phyloP scores from a whole-genome alignment of 2,797 vertebrate genomes.

The Urocyon cinereoargenteus region DNA sequence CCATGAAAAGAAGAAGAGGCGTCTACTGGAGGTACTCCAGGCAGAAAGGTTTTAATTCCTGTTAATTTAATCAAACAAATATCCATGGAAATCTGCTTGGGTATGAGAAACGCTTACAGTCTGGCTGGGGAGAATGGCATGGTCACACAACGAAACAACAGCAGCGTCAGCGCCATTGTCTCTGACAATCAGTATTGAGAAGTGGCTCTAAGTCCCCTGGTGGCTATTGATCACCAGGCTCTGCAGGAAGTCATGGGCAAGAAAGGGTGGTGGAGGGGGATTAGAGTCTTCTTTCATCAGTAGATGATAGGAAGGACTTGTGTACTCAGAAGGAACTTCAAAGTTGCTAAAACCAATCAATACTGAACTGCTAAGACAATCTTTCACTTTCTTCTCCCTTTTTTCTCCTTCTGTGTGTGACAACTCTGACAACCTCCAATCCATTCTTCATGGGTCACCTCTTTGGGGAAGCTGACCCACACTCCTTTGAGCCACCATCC shows the following conservation, averaged over 20 bases:
- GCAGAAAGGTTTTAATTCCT: neutral
- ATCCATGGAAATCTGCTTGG: neutral
- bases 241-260: neutral
- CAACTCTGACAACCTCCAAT: neutral
- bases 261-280: rapidly evolving
- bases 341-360: neutral
- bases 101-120: neutral
- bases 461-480: neutral
- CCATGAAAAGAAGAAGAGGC: neutral
- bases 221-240: neutral
- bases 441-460: neutral
- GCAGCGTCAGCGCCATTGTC: rapidly evolving
- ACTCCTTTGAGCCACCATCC: neutral
- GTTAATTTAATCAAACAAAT: neutral
- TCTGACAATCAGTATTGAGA: neutral
- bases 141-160: rapidly evolving
- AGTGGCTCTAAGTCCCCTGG: neutral
- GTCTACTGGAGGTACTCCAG: neutral
- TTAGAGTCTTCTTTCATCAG: neutral
- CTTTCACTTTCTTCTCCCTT: neutral
- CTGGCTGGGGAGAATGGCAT: neutral
- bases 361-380: neutral
- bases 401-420: neutral
- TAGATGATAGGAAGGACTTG: neutral
- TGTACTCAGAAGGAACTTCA: neutral